A percentile compares a stretch with the other conserved stretches of the same genome.
These are phyloP conservation scores for Watsonalla cultraria DNA, from an alignment of 2,888 invertebrate species.

Conservation along the genomic window DNA sequence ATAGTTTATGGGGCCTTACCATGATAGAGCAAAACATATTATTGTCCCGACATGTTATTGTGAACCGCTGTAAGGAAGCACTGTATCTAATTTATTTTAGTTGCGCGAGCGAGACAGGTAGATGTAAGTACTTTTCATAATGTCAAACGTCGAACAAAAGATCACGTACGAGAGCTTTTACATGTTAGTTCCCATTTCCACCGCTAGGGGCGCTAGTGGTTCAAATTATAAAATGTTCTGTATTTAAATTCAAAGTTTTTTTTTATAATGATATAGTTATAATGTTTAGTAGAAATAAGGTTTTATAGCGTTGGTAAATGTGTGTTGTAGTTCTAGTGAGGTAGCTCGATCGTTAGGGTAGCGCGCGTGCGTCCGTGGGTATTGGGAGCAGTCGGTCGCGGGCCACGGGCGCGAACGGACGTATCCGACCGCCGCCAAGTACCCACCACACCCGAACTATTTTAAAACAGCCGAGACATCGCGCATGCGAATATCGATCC, in stretches of 20 bases:
- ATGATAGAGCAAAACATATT: neutral
- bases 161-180: conserved; percentile 25
- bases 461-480: conserved; percentile 50
- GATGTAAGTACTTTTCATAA: conserved; percentile 6
- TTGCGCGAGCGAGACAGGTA: conserved; percentile 19
- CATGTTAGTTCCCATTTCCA: conserved; percentile 27
- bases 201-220: conserved; percentile 31
- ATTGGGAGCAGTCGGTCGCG: conserved; percentile 44
- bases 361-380: conserved; percentile 29
- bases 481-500: conserved; percentile 74
- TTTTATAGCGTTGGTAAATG: conserved; percentile 1
- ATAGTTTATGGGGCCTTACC: too few species aligned
- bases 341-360: conserved; percentile 1
- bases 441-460: conserved; percentile 53
- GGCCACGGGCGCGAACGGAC: conserved; percentile 39
- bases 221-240: conserved; percentile 19
- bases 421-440: conserved; percentile 39
- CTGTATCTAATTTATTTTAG: conserved; percentile 11
- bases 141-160: conserved; percentile 30
- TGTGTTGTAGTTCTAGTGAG: neutral
- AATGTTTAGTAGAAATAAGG: conserved; percentile 6
- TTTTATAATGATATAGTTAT: conserved; percentile 11
- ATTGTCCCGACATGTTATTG: neutral
- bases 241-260: conserved; percentile 2
- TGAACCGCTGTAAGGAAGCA: neutral